Evolutionary conservation across 1,140 invertebrate genomes (phyloP).

Genomic region (Drosophila lacertosa): DNA sequence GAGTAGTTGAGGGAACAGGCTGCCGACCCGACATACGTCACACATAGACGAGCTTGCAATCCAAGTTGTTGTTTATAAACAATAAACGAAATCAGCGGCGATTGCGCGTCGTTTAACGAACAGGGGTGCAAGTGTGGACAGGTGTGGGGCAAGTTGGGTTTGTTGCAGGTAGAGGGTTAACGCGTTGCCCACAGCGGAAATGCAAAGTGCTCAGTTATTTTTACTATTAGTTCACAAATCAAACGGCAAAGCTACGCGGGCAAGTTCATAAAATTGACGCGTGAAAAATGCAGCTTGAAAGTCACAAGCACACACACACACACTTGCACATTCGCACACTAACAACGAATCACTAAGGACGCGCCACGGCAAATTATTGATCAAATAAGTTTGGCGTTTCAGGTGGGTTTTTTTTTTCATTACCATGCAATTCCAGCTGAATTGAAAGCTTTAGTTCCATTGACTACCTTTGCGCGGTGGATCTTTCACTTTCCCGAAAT

Average conservation of each 20-base stretch:
- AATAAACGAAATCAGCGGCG: constrained; percentile 68
- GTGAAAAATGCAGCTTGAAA: constrained; percentile 71
- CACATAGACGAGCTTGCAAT: constrained; percentile 49
- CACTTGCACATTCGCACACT: constrained; percentile 4
- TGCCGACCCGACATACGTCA: constrained; percentile 70
- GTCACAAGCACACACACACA: constrained; percentile 36
- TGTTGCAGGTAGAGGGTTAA: constrained; percentile 34
- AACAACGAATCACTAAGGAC: constrained; percentile 66
- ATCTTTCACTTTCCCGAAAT: constrained; percentile 17
- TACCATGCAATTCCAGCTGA: constrained; percentile 12
- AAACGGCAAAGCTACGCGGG: constrained; percentile 50
- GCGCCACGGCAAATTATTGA: constrained; percentile 71
- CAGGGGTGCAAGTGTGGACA: constrained; percentile 1
- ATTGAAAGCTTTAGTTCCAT: constrained; percentile 10
- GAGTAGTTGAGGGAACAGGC: constrained; percentile 33
- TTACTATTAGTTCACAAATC: constrained; percentile 71
- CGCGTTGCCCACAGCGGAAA: constrained; percentile 59
- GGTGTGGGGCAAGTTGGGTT: background rate
- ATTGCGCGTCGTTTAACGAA: constrained; percentile 26
- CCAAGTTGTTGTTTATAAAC: constrained; percentile 78
- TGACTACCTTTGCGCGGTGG: background rate
- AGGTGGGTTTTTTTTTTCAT: constrained; percentile 14
- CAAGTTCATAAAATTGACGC: constrained; percentile 74
- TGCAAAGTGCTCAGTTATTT: constrained; percentile 38
- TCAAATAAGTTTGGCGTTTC: constrained; percentile 62